A percentile compares a stretch with the other conserved stretches of the same genome.
Evolutionary conservation across 2,113 vertebrate genomes (phyloP).

Genomic region (Tragelaphus strepsiceros): DNA sequence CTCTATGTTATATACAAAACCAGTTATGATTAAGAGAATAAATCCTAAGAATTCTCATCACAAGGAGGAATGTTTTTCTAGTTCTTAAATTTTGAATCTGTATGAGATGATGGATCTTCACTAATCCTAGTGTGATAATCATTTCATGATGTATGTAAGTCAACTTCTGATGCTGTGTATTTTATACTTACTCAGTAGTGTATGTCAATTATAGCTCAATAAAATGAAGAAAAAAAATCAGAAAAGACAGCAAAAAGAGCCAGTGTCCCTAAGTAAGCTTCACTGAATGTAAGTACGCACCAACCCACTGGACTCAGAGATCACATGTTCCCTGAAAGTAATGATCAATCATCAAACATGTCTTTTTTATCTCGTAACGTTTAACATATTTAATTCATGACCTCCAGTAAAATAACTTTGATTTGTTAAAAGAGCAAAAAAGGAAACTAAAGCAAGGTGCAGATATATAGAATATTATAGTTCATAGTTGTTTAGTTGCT

Average conservation of each 20-base stretch:
- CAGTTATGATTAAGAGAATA: background rate
- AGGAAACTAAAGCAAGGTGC: background rate
- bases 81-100: background rate
- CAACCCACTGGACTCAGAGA: fast-evolving
- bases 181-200: background rate
- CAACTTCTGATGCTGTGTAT: background rate
- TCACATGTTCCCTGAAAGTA: no score
- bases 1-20: background rate
- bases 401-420: background rate
- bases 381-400: background rate
- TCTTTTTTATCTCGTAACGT: background rate
- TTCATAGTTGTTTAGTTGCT: background rate
- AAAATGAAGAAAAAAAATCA: background rate
- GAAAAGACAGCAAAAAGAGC: background rate
- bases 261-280: fast-evolving
- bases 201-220: background rate
- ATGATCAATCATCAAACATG: fast-evolving
- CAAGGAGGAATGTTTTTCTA: background rate
- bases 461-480: background rate
- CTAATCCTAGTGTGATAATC: background rate
- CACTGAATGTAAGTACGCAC: fast-evolving
- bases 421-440: background rate
- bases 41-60: background rate
- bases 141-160: background rate
- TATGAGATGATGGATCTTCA: background rate